These are phyloP conservation scores for Agrypnia vestita DNA, from an alignment of 1,140 invertebrate genomes.

Conservation along the genomic window DNA sequence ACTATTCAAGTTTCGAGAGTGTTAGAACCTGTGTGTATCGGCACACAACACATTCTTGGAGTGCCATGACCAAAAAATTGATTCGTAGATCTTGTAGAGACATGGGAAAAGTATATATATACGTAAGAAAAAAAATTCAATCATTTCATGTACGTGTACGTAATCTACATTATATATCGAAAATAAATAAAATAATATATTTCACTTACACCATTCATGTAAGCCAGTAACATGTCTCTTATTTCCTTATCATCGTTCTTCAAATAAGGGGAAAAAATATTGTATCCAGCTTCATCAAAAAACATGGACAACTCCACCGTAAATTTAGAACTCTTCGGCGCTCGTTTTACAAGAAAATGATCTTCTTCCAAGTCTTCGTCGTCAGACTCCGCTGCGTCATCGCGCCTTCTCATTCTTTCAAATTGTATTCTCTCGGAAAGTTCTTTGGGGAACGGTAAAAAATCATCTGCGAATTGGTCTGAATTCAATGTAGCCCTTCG, in stretches of 20 bases:
- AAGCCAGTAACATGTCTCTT: conserved; percentile 82
- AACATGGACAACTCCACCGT: conserved; percentile 82
- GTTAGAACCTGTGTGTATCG: no score
- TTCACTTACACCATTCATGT: conserved; percentile 79
- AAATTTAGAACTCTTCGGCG: conserved; percentile 67
- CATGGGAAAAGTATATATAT: no score
- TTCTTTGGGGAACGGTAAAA: conserved; percentile 62
- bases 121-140: no score
- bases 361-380: conserved; percentile 45
- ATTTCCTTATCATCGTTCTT: conserved; percentile 78
- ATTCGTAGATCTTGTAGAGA: no score
- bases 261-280: conserved; percentile 80
- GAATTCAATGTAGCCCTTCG: conserved; percentile 69
- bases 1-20: no score
- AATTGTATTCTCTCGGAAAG: conserved; percentile 1
- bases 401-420: not conserved
- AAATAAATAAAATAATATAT: not conserved
- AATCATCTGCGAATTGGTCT: conserved; percentile 61
- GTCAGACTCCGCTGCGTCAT: conserved; percentile 36
- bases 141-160: no score
- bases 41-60: no score
- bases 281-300: conserved; percentile 82
- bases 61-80: no score
- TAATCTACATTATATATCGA: no score
- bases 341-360: conserved; percentile 51